phyloP scores from a whole-genome alignment of 2,888 invertebrate genomes.

The Tenthredo mesomela region DNA sequence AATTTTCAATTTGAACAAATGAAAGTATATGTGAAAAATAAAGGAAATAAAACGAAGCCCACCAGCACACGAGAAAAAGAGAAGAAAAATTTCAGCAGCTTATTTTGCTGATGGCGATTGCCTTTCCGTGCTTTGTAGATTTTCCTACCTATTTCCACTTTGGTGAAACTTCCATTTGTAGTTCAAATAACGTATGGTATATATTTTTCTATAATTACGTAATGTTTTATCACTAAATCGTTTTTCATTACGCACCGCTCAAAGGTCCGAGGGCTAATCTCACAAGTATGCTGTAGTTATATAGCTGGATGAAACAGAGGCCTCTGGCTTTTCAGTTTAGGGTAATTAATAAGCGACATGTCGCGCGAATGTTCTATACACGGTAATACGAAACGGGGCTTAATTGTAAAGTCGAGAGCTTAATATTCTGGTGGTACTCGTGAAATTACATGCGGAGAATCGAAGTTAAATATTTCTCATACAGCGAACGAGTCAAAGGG shows the following conservation, averaged over 20 bases:
- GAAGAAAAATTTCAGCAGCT: not conserved
- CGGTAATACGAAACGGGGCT: not conserved
- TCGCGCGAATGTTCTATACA: not conserved
- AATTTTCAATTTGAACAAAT: not conserved
- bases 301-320: not conserved
- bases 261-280: not conserved
- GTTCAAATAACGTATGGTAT: not conserved
- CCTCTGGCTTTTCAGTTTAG: not conserved
- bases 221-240: not conserved
- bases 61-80: too few species aligned
- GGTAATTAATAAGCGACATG: not conserved
- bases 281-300: not conserved
- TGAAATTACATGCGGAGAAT: not conserved
- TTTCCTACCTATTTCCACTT: not conserved
- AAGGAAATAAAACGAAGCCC: not conserved
- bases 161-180: not conserved
- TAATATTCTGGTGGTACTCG: not conserved
- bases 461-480: slow-evolving; percentile 28
- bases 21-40: not conserved
- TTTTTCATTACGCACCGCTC: not conserved
- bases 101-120: too few species aligned
- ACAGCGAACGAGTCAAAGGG: not conserved
- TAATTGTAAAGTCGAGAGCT: not conserved
- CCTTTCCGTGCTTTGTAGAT: not conserved
- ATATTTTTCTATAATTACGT: not conserved